A percentile compares a stretch with the other conserved stretches of the same genome.
Evolutionary conservation across 2,797 vertebrate species (phyloP).

Genomic region (Rhabdomys pumilio): DNA sequence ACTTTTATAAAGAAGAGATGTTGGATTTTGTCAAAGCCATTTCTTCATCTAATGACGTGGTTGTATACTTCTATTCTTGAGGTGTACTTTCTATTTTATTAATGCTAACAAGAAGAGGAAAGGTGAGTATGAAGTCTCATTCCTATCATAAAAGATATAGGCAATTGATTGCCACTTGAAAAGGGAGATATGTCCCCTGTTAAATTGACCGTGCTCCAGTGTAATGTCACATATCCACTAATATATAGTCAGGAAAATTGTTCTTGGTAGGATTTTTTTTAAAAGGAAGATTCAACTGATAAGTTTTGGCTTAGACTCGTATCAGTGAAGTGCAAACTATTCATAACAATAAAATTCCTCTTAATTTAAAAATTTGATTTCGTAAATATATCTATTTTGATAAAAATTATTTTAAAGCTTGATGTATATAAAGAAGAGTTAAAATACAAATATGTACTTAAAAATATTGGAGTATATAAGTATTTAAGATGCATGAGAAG

Average conservation of each 20-base stretch:
- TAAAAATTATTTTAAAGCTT: neutral
- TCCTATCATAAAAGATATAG: too few relatives aligned
- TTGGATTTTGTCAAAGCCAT: too few relatives aligned
- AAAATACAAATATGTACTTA: neutral
- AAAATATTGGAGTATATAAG: neutral
- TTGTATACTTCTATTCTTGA: neutral
- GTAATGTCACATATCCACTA: neutral
- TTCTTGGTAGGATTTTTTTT: neutral
- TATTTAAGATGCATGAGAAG: neutral
- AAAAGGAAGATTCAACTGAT: neutral
- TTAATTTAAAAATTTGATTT: neutral
- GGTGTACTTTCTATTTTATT: too few relatives aligned
- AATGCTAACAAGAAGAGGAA: too few relatives aligned
- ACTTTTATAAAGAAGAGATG: neutral
- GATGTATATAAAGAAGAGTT: too few relatives aligned
- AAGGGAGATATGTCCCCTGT: too few relatives aligned
- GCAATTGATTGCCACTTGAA: too few relatives aligned
- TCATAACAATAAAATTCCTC: neutral
- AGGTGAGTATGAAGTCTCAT: too few relatives aligned
- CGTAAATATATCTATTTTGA: neutral
- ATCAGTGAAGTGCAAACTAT: neutral
- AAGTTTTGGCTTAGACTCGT: neutral
- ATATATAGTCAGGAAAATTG: neutral
- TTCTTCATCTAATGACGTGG: neutral
- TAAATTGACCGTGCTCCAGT: too few relatives aligned